Conservation (phyloP, 2,888 invertebrate genomes). For the Aquatica leii region DNA sequence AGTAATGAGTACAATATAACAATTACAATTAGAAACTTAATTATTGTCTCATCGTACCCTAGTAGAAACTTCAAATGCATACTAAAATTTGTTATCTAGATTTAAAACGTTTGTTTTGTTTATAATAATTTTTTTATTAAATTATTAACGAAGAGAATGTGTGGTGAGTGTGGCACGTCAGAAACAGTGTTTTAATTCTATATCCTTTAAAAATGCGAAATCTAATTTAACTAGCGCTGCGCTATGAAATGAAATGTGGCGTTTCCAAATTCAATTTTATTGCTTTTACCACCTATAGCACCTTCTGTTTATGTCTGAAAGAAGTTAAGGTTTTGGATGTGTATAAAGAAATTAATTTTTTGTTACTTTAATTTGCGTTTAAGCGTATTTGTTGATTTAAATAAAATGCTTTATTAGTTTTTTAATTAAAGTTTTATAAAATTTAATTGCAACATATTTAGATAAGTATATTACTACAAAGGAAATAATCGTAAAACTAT, state of each 20-base stretch:
- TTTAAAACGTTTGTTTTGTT: too few relatives aligned
- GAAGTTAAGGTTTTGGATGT: slow-evolving; percentile 18
- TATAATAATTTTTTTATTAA: too few relatives aligned
- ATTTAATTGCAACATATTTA: slow-evolving; percentile 1
- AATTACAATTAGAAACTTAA: too few relatives aligned
- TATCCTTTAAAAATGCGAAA: slow-evolving; percentile 31
- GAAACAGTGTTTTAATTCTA: slow-evolving; percentile 34
- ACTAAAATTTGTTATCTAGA: too few relatives aligned
- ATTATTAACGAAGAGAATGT: too few relatives aligned
- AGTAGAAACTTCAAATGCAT: too few relatives aligned
- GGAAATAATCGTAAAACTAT: slow-evolving; percentile 32
- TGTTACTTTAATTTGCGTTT: neutral
- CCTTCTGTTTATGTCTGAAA: slow-evolving; percentile 26
- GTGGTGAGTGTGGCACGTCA: too few relatives aligned
- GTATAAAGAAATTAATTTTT: slow-evolving; percentile 13
- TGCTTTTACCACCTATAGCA: slow-evolving; percentile 33
- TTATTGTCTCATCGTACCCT: too few relatives aligned
- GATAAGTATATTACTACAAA: slow-evolving; percentile 26
- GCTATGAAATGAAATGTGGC: slow-evolving; percentile 34
- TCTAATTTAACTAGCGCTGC: slow-evolving; percentile 33
- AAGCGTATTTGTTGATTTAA: neutral
- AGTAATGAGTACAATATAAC: too few relatives aligned
- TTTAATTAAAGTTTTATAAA: neutral
- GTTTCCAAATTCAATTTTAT: slow-evolving; percentile 34
- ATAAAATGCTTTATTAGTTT: too few relatives aligned